phyloP scores from a whole-genome alignment of 2,888 invertebrate genomes.

The Agrotis ipsilon region DNA sequence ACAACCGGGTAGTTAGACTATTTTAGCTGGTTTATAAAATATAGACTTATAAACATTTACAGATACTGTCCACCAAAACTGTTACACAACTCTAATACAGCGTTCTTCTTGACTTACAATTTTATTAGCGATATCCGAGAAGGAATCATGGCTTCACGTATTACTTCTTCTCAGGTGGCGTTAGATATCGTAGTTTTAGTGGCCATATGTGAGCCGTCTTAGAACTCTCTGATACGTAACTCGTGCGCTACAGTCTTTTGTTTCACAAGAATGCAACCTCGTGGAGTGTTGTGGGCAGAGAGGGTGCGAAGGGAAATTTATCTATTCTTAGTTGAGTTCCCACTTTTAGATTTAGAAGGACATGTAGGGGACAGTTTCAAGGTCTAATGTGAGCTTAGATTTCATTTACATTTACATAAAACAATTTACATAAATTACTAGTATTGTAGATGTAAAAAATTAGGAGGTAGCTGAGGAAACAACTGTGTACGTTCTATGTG shows the following conservation, averaged over 20 bases:
- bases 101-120: too few species aligned
- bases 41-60: too few species aligned
- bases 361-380: constrained; percentile 19
- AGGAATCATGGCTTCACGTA: too few species aligned
- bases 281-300: constrained; percentile 68
- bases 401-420: neutral
- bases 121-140: too few species aligned
- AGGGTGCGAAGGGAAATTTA: constrained; percentile 63
- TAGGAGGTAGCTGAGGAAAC: neutral
- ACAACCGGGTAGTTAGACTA: too few species aligned
- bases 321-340: constrained; percentile 60
- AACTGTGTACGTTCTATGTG: neutral
- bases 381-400: constrained; percentile 8
- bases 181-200: constrained; percentile 62
- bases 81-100: too few species aligned
- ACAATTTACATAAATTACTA: neutral
- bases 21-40: too few species aligned
- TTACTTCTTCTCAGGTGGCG: neutral
- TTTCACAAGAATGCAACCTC: constrained; percentile 77
- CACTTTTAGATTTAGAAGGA: constrained; percentile 25
- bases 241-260: constrained; percentile 79
- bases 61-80: too few species aligned
- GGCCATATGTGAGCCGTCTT: constrained; percentile 62
- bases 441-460: neutral
- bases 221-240: constrained; percentile 63